A percentile compares a stretch with the other conserved stretches of the same genome.
These are phyloP conservation scores for Altica lythri DNA, from an alignment of 2,888 invertebrate species.

Conservation along the genomic window DNA sequence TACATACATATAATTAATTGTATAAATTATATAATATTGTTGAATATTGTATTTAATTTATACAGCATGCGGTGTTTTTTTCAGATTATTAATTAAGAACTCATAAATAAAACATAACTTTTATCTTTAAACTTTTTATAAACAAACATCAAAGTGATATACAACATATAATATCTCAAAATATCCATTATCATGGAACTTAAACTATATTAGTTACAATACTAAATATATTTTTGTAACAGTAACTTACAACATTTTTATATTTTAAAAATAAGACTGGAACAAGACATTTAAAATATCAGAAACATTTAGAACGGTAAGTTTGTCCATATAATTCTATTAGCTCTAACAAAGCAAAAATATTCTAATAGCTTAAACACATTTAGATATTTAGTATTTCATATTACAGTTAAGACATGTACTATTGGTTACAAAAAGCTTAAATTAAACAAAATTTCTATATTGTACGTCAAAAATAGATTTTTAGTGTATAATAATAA, in stretches of 20 bases:
- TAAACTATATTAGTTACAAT: constrained; percentile 1
- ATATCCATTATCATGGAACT: not conserved
- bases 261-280: constrained; percentile 1
- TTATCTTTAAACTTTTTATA: constrained; percentile 16
- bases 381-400: too few species aligned
- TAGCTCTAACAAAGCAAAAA: too few species aligned
- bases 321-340: too few species aligned
- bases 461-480: too few species aligned
- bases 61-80: not conserved
- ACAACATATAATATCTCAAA: constrained; percentile 16
- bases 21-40: too few species aligned
- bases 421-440: too few species aligned
- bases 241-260: constrained; percentile 4
- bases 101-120: constrained; percentile 15
- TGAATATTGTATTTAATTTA: too few species aligned
- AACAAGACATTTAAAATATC: not conserved
- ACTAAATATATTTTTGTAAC: not conserved
- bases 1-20: too few species aligned
- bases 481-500: too few species aligned
- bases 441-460: too few species aligned
- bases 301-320: not conserved
- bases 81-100: not conserved
- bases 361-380: too few species aligned
- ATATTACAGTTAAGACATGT: too few species aligned
- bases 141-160: constrained; percentile 17